phyloP scores from a whole-genome alignment of 1,140 invertebrate species.

The Antheraea mylitta region DNA sequence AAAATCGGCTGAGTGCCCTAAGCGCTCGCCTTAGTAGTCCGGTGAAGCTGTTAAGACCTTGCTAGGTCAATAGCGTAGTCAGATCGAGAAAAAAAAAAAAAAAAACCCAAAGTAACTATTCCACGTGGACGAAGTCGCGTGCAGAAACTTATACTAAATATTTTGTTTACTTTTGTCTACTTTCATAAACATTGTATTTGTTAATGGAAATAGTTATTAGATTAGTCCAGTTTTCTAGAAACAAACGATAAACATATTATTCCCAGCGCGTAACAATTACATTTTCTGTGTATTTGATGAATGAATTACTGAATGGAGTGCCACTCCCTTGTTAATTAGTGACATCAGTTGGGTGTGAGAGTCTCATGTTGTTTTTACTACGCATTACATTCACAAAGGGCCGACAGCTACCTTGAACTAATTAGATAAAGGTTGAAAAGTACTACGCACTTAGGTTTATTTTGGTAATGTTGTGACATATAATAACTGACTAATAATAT shows the following conservation, averaged over 20 bases:
- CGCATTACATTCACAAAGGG: slow-evolving; percentile 3
- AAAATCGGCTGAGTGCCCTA: too few relatives aligned
- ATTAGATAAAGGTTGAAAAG: slow-evolving; percentile 11
- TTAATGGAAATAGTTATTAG: background rate
- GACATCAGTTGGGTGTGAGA: background rate
- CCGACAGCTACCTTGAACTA: slow-evolving; percentile 10
- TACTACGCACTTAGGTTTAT: background rate
- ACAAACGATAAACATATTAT: background rate
- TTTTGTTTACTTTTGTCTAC: too few relatives aligned
- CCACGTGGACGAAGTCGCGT: too few relatives aligned
- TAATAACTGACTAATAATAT: too few relatives aligned
- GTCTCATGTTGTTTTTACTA: background rate
- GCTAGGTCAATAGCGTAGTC: too few relatives aligned
- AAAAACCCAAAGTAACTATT: too few relatives aligned
- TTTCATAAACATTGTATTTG: too few relatives aligned
- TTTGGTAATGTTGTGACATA: too few relatives aligned
- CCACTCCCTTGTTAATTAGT: slow-evolving; percentile 11
- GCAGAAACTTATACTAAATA: too few relatives aligned
- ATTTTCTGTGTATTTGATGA: slow-evolving; percentile 8
- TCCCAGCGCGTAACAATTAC: background rate
- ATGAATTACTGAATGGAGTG: slow-evolving; percentile 7
- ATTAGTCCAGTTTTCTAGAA: background rate
- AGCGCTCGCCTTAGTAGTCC: too few relatives aligned
- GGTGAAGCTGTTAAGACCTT: too few relatives aligned
- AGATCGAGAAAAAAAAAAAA: too few relatives aligned